Evolutionary conservation across 2,888 invertebrate species (phyloP), one percentile per base, ranked within the genome.

Genomic region (Lepidochrysops patricia): DNA sequence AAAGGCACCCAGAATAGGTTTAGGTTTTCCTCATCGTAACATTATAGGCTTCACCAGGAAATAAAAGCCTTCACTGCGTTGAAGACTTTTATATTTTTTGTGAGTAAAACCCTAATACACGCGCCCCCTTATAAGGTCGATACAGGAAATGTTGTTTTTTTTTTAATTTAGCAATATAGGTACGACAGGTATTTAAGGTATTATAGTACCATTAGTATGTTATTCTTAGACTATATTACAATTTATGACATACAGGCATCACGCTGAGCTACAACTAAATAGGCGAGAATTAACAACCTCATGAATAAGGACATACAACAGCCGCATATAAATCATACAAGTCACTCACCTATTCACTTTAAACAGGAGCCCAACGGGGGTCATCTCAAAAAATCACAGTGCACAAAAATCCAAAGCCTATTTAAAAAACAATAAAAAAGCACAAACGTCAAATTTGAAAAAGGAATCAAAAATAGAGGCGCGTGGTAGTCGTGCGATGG

Each of bases 301-400:
- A 58, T 37, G 29, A 61, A 59, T n/a, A 57, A 34, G 13, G 19
- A 19, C 54, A 12, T 13, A 54, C 59, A 58, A 25, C 57, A 61
- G 61, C 62, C 62, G 66, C 68, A 68, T 69, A 67, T 67, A 65
- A 68, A 72, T 66, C n/a, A n/a, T n/a, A n/a, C n/a, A n/a, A n/a
- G n/a, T 57, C 73, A 77, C 86, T 76, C 81, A 91, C 91, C 91
- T 90, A 84, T 90, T 89, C 76, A 91, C 88, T 84, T 91, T 91
- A 72, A 90, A 91, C 77, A 91, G 82, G 72, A 91, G 86, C 81
- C 91, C 91, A 68, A 91, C 90, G 54, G 91, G 91, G 88, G 89
- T 89, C 89, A 91, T 91, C 69, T 77, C 84, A 73, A 69, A 70
- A 67, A 63, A 60, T 67, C 61, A 58, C 63, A 64, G 63, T 67